Evolutionary conservation across 2,113 vertebrate species (phyloP).

Genomic region (Orthonyx spaldingii): DNA sequence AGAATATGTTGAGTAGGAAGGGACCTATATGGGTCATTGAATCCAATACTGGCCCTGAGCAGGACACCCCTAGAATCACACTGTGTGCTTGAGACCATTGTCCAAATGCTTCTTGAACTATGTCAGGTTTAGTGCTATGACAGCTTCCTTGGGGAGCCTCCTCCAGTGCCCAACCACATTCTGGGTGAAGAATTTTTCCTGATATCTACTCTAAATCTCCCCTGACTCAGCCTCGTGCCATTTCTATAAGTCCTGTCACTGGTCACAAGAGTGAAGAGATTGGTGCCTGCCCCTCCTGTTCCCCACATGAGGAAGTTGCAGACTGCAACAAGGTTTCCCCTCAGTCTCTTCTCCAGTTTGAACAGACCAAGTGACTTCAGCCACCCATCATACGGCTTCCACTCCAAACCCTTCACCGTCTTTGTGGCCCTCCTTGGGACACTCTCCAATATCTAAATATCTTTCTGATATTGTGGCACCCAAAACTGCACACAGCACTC

Average conservation of each 20-base stretch:
- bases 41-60: background rate
- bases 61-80: background rate
- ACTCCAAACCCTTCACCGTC: background rate
- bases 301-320: too few species aligned
- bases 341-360: background rate
- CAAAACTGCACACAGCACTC: rapidly evolving
- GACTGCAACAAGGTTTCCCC: too few species aligned
- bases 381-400: rapidly evolving
- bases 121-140: background rate
- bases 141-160: background rate
- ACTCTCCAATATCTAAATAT: background rate
- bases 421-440: background rate
- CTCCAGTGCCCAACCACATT: background rate
- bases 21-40: background rate
- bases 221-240: background rate
- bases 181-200: background rate
- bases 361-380: background rate
- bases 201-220: background rate
- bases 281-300: background rate
- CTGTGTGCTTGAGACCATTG: background rate
- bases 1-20: background rate
- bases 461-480: background rate
- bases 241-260: background rate
- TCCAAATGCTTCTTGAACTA: background rate
- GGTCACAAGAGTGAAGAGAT: too few species aligned